Evolutionary conservation across 2,113 vertebrate species (phyloP).

Genomic region (Zosterops japonicus): DNA sequence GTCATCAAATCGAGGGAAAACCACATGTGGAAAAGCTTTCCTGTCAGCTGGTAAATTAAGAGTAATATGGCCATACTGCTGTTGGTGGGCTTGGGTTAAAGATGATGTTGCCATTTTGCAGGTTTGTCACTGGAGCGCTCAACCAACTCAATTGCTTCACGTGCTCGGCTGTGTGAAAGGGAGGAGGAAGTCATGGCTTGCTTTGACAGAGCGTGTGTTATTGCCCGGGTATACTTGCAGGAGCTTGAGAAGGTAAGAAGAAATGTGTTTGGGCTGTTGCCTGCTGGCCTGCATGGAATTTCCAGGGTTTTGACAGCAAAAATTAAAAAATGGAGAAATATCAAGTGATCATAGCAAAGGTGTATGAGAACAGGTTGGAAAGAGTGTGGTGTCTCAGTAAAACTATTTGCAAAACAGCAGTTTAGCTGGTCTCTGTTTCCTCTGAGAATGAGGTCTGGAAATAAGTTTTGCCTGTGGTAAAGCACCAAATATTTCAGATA

Average conservation of each 20-base stretch:
- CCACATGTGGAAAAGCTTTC: not conserved
- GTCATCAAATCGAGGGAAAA: not conserved
- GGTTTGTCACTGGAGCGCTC: conserved; percentile 93
- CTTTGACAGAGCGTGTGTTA: conserved; percentile 87
- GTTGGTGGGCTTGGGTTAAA: not conserved
- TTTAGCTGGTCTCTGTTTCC: not conserved
- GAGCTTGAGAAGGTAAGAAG: conserved; percentile 90
- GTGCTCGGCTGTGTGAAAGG: conserved; percentile 85
- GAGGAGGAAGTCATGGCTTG: conserved; percentile 91
- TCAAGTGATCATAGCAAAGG: not conserved
- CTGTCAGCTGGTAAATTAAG: not conserved
- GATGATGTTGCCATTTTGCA: conserved; percentile 56
- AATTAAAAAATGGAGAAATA: not conserved
- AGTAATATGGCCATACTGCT: not conserved
- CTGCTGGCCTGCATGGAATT: not conserved
- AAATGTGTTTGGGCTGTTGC: not conserved
- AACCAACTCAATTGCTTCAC: conserved; percentile 85
- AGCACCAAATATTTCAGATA: not conserved
- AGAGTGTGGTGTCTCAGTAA: not conserved
- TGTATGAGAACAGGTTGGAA: not conserved
- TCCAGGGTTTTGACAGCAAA: not conserved
- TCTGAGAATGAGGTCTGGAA: not conserved
- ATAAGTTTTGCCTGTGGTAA: not conserved
- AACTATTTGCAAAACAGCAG: not conserved
- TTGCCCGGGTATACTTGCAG: conserved; percentile 89